phyloP scores from a whole-genome alignment of 1,140 invertebrate species.

The Harlomillsia oculata region DNA sequence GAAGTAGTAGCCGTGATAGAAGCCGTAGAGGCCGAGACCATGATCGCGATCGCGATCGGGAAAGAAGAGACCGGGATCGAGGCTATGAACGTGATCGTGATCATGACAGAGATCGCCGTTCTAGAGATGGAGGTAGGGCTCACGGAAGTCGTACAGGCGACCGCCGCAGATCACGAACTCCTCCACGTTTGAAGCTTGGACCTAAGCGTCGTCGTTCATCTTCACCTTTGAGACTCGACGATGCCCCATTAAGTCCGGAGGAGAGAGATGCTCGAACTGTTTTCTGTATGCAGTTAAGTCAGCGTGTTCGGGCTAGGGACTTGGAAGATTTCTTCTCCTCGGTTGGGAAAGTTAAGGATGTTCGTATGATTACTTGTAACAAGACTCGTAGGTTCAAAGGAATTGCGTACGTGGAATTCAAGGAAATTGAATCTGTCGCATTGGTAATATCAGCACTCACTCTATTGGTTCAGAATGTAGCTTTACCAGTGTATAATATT shows the following conservation, averaged over 20 bases:
- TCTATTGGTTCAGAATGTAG: constrained; percentile 15
- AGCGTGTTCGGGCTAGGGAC: constrained; percentile 86
- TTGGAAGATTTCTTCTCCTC: constrained; percentile 98
- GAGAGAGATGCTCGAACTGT: constrained; percentile 96
- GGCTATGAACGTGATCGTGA: constrained; percentile 42
- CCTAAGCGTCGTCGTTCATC: constrained; percentile 35
- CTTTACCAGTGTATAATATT: constrained; percentile 2
- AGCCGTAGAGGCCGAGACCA: constrained; percentile 41
- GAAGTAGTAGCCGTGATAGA: constrained; percentile 36
- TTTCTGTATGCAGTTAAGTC: constrained; percentile 94
- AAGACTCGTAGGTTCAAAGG: constrained; percentile 98
- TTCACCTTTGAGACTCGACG: constrained; percentile 33
- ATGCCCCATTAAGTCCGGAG: constrained; percentile 68
- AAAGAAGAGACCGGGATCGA: constrained; percentile 35
- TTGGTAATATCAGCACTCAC: constrained; percentile 65
- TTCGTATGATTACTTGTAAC: constrained; percentile 96
- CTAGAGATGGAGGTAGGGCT: constrained; percentile 42
- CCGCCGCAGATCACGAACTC: constrained; percentile 38
- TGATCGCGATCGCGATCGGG: constrained; percentile 24
- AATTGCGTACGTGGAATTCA: constrained; percentile 98
- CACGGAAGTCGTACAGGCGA: constrained; percentile 37
- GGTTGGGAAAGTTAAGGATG: constrained; percentile 93
- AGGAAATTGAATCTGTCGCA: constrained; percentile 92
- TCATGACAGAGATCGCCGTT: constrained; percentile 36
- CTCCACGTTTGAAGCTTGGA: constrained; percentile 29